phyloP scores from a whole-genome alignment of 2,113 vertebrate species.

The Paralichthys olivaceus region DNA sequence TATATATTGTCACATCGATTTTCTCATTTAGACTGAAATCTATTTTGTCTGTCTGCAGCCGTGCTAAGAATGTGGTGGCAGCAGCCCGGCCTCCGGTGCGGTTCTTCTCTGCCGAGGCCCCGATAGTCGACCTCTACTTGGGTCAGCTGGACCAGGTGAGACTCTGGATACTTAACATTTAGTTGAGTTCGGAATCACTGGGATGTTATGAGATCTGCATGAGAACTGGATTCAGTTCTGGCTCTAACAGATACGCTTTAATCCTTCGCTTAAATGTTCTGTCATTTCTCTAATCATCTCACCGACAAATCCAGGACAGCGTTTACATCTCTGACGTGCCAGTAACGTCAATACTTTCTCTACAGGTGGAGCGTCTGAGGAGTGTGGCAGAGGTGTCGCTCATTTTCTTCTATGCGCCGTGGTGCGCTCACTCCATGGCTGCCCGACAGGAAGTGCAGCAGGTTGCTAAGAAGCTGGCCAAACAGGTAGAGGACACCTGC shows the following conservation, averaged over 20 bases:
- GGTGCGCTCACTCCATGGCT: constrained; percentile 95
- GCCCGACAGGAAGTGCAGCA: constrained; percentile 88
- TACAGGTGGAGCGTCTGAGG: constrained; percentile 85
- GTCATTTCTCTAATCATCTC: neutral
- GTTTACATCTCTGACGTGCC: neutral
- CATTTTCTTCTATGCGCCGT: constrained; percentile 94
- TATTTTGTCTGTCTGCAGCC: constrained; percentile 76
- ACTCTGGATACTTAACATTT: neutral
- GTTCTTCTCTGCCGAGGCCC: constrained; percentile 89
- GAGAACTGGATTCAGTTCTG: neutral
- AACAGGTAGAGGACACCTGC: constrained; percentile 85
- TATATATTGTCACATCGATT: too few species aligned
- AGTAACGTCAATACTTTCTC: neutral
- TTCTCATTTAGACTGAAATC: neutral
- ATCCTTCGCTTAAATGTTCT: neutral
- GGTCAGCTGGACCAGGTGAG: constrained; percentile 90
- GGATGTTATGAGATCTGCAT: neutral
- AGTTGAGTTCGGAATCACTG: neutral
- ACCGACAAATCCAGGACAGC: neutral
- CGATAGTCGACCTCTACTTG: constrained; percentile 91
- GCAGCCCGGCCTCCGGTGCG: constrained; percentile 88
- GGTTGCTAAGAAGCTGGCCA: constrained; percentile 88
- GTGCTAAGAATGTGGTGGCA: constrained; percentile 91
- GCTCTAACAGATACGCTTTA: neutral
- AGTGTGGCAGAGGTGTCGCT: constrained; percentile 88